These are phyloP conservation scores for Phragmatobia fuliginosa DNA, from an alignment of 2,888 invertebrate genomes.

Conservation along the genomic window DNA sequence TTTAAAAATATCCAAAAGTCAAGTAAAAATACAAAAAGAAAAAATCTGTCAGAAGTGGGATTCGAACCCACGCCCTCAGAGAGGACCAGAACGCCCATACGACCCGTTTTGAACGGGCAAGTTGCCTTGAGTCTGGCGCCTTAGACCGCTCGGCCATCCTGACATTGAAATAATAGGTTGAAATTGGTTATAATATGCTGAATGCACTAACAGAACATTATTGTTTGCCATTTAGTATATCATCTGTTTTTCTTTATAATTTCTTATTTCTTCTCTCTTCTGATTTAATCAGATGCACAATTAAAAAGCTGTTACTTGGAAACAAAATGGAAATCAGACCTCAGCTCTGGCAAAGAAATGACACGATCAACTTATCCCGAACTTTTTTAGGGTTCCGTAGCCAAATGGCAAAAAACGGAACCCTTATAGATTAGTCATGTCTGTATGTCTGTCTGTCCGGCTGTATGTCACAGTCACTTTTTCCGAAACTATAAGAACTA, in stretches of 20 bases:
- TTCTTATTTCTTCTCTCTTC: no score
- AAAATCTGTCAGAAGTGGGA: conserved; percentile 87
- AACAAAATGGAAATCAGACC: no score
- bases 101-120: conserved; percentile 89
- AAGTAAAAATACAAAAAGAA: background rate
- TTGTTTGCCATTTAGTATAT: background rate
- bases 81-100: conserved; percentile 87
- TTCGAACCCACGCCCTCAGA: conserved; percentile 91
- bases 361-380: no score
- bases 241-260: background rate
- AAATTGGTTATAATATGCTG: background rate
- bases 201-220: background rate
- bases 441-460: no score
- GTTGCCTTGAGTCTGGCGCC: conserved; percentile 86
- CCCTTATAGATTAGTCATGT: no score
- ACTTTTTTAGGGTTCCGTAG: no score
- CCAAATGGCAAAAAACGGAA: no score
- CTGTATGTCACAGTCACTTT: no score
- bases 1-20: background rate
- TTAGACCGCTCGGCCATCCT: conserved; percentile 95
- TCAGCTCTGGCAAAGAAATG: no score
- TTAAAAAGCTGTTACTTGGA: no score
- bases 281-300: no score
- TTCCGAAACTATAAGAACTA: no score
- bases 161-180: conserved; percentile 65